Evolutionary conservation across 2,888 invertebrate genomes (phyloP).

Genomic region (Protonemura montana): DNA sequence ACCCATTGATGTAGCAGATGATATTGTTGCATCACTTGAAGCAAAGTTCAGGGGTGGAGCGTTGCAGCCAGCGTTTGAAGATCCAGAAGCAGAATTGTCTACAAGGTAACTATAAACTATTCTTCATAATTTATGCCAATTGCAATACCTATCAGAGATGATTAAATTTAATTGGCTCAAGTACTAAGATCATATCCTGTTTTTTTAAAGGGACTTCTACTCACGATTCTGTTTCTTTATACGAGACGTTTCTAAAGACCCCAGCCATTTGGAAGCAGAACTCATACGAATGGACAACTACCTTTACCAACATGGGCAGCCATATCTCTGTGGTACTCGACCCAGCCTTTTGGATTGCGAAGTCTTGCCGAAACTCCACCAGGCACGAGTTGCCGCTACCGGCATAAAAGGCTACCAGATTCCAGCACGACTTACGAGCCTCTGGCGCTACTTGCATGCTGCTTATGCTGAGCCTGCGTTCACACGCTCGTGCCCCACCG

Average conservation of each 20-base stretch:
- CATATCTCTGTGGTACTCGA: constrained; percentile 49
- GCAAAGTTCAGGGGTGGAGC: constrained; percentile 50
- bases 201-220: constrained; percentile 51
- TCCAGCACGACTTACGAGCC: constrained; percentile 48
- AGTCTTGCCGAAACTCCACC: constrained; percentile 52
- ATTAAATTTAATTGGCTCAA: not conserved
- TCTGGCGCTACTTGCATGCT: constrained; percentile 52
- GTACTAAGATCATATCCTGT: not conserved
- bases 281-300: constrained; percentile 47
- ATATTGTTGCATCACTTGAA: constrained; percentile 50
- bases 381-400: constrained; percentile 51
- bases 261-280: constrained; percentile 51
- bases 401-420: constrained; percentile 51
- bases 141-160: not conserved
- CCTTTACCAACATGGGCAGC: constrained; percentile 41
- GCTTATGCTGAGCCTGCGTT: constrained; percentile 51
- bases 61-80: constrained; percentile 45
- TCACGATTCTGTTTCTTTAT: constrained; percentile 52
- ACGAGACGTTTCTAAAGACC: constrained; percentile 51
- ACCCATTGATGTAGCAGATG: constrained; percentile 51
- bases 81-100: constrained; percentile 49
- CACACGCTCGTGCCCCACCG: constrained; percentile 51
- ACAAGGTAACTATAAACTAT: constrained; percentile 49
- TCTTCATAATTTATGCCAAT: not conserved
- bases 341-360: constrained; percentile 51